Conservation (phyloP, 2,888 invertebrate genomes). For the Frankliniella fusca region DNA sequence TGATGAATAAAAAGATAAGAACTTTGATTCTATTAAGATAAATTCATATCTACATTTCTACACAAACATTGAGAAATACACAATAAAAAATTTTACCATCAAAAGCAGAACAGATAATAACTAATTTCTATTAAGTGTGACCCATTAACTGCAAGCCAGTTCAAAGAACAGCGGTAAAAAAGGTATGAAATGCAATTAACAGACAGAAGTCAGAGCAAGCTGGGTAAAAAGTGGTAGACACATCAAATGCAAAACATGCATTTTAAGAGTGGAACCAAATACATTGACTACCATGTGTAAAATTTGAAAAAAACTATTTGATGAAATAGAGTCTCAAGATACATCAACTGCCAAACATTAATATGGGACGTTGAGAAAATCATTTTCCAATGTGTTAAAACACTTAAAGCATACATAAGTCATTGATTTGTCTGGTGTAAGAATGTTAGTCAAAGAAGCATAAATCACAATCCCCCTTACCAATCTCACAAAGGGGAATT, state of each 20-base stretch:
- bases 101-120: background rate
- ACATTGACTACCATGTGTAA: background rate
- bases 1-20: background rate
- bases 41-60: background rate
- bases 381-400: too few relatives aligned
- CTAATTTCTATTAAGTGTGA: background rate
- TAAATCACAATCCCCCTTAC: background rate
- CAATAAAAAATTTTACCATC: background rate
- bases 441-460: background rate
- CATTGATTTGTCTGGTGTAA: slow-evolving; percentile 2
- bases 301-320: background rate
- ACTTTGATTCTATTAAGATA: background rate
- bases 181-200: background rate
- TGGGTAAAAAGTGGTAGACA: background rate
- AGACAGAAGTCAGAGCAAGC: background rate
- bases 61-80: background rate
- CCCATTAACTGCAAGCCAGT: slow-evolving; percentile 19
- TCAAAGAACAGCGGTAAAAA: background rate
- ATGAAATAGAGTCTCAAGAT: background rate
- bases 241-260: background rate
- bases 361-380: too few relatives aligned
- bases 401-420: background rate
- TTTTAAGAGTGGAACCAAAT: background rate
- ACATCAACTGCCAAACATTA: background rate
- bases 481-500: too few relatives aligned